Base-by-base conservation (phyloP, 2,888 invertebrate species). In the Pyrrhia umbra region DNA sequence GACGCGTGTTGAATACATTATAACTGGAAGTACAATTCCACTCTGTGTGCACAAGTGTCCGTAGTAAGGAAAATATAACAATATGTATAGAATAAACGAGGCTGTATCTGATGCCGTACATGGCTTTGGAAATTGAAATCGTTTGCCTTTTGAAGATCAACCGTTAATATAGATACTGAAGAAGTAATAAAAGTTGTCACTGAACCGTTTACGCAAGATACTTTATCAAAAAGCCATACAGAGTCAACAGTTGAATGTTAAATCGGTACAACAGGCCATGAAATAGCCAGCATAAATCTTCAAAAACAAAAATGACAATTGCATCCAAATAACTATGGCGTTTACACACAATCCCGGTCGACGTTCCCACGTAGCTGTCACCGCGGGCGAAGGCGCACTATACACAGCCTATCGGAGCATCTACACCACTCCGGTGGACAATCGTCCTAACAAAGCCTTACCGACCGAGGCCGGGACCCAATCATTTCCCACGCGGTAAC, bases 401-500 rank as follows among this genome's bases (percentile, higher is more conserved):
- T 81, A 83, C 84, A 83, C 87, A 80, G 89, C 86, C 88, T 95
- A 95, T 94, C 94, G 91, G 85, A 84, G 82, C 92, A 94, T 94
- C 94, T 94, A 92, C 91, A 89, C 90, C 89, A 89, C 90, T 88
- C 90, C 87, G 85, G 93, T 93, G 94, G 94, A 95, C 94, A 94
- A 92, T 94, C 93, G 91, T 90, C 93, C 91, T 93, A 95, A 94
- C 94, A 95, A 95, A 94, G 94, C 91, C 88, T 90, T 87, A 87
- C 91, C 90, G 90, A 83, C 87, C 82, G 84, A 81, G 77, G 85
- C 84, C 85, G 85, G 86, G 90, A 87, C 90, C 91, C 92, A 91
- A 92, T 92, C 92, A 92, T 92, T 94, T 95, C 94, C 94, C 94
- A 95, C 94, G 94, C 90, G 91, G 90, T 95, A 95, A 94, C 94